A percentile compares a stretch with the other conserved stretches of the same genome.
Conservation (phyloP, 2,797 vertebrate species). For the Megalops cyprinoides region DNA sequence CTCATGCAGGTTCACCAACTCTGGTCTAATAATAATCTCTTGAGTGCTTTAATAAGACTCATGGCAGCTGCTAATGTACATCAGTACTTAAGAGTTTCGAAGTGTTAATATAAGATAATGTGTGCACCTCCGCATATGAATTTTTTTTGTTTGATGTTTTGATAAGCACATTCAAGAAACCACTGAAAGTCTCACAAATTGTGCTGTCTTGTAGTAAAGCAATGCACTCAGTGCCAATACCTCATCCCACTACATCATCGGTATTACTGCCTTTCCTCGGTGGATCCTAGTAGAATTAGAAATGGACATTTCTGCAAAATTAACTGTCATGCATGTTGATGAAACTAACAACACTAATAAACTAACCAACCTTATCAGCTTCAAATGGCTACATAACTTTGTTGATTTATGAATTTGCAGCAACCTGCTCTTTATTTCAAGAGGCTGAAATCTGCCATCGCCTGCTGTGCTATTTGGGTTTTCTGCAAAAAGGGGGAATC, state of each 20-base stretch:
- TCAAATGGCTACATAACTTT: neutral
- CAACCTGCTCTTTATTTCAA: slow-evolving; percentile 4
- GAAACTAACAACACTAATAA: neutral
- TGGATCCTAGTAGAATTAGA: no score
- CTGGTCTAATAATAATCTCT: no score
- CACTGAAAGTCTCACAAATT: no score
- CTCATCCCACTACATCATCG: neutral
- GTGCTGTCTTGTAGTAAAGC: neutral
- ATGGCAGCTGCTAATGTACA: neutral
- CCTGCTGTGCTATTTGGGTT: neutral
- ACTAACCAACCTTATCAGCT: neutral
- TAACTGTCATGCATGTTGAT: neutral
- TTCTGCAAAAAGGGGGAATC: neutral
- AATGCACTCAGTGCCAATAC: neutral
- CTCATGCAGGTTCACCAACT: no score
- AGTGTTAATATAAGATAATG: no score
- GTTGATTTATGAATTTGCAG: neutral
- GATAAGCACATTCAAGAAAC: no score
- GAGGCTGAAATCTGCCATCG: neutral
- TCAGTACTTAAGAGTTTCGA: no score
- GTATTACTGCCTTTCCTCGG: no score
- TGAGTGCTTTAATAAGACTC: no score
- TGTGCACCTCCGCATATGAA: no score
- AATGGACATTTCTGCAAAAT: neutral
- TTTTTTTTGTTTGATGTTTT: no score